Conservation (phyloP, 1,140 invertebrate genomes). For the Eriosoma lanigerum region DNA sequence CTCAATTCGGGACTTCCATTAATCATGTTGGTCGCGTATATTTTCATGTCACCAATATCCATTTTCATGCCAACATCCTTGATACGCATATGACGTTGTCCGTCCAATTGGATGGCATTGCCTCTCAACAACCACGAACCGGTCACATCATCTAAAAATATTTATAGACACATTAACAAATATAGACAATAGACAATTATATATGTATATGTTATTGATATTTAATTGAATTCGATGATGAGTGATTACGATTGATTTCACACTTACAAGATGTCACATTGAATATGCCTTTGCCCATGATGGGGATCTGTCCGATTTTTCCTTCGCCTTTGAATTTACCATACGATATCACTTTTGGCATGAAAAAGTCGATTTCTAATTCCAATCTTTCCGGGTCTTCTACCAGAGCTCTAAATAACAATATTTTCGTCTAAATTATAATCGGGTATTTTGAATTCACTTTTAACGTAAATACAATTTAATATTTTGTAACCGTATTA, state of each 20-base stretch:
- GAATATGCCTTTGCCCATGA: constrained; percentile 56
- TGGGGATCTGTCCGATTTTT: constrained; percentile 54
- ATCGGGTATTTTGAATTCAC: neutral
- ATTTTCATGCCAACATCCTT: constrained; percentile 55
- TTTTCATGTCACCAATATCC: constrained; percentile 54
- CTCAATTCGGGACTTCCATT: constrained; percentile 56
- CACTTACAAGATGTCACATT: constrained; percentile 53
- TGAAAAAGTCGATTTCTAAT: constrained; percentile 56
- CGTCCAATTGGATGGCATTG: constrained; percentile 53
- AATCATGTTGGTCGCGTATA: constrained; percentile 55
- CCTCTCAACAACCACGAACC: constrained; percentile 56
- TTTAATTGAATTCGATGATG: neutral
- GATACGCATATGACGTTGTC: constrained; percentile 55
- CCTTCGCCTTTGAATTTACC: constrained; percentile 56
- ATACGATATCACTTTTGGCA: constrained; percentile 55
- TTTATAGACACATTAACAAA: neutral
- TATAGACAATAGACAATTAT: too few relatives aligned
- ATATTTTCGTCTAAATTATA: neutral
- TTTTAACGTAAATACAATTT: neutral
- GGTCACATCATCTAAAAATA: constrained; percentile 54
- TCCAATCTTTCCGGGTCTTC: constrained; percentile 55
- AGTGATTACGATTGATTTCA: neutral
- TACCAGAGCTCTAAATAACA: constrained; percentile 53
- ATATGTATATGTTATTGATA: neutral
- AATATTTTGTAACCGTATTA: too few relatives aligned